phyloP scores from a whole-genome alignment of 2,113 vertebrate species.

The Indicator maculatus region DNA sequence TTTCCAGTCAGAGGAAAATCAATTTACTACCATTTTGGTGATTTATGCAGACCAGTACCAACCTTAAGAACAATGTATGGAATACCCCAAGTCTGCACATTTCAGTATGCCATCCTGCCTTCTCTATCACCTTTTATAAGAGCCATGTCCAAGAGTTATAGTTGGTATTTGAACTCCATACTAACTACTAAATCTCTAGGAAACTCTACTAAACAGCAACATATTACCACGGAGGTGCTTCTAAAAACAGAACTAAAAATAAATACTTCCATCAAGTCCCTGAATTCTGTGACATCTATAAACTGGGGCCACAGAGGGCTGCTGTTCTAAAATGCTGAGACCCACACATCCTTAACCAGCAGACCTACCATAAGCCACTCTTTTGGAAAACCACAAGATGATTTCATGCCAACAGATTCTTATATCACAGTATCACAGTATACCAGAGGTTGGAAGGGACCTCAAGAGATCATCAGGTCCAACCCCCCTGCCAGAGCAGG shows the following conservation, averaged over 20 bases:
- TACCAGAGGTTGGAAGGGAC: too few relatives aligned
- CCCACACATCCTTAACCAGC: not conserved
- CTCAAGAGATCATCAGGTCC: too few relatives aligned
- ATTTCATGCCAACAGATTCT: not conserved
- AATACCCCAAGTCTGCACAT: not conserved
- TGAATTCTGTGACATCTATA: not conserved
- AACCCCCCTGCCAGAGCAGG: too few relatives aligned
- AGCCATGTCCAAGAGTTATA: not conserved
- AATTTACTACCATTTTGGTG: not conserved
- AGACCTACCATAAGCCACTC: not conserved
- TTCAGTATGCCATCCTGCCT: not conserved
- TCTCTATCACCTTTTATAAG: not conserved
- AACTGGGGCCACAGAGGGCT: not conserved
- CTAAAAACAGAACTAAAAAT: not conserved
- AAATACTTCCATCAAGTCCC: not conserved
- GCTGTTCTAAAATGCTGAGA: not conserved
- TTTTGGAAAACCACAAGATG: slow-evolving; percentile 13
- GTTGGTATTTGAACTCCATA: not conserved
- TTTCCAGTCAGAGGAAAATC: not conserved
- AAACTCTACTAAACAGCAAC: not conserved
- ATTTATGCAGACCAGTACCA: not conserved
- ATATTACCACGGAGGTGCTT: not conserved
- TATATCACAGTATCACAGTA: not conserved
- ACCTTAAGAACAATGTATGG: not conserved
- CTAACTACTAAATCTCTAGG: not conserved